Evolutionary conservation across 2,797 vertebrate species (phyloP).

Genomic region (Merluccius polli): DNA sequence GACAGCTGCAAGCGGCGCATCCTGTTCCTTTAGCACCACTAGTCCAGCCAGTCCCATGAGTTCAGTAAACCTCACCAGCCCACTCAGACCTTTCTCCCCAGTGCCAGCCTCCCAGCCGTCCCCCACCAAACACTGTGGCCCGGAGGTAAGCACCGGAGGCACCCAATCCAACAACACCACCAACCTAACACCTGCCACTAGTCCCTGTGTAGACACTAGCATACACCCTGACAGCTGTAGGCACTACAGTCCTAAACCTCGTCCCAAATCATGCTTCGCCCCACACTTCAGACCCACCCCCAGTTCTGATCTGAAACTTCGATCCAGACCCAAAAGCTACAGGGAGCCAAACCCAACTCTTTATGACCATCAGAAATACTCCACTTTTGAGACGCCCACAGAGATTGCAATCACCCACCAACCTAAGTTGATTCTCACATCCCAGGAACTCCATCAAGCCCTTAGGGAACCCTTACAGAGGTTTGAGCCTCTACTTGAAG

Average conservation of each 20-base stretch:
- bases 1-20: conserved; percentile 78
- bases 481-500: conserved; percentile 44
- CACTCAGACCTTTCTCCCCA: conserved; percentile 91
- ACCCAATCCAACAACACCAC: conserved; percentile 25
- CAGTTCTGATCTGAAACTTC: conserved; percentile 7
- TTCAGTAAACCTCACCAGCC: conserved; percentile 91
- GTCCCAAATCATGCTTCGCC: conserved; percentile 36
- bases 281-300: conserved; percentile 22
- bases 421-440: background rate
- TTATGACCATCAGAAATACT: conserved; percentile 2
- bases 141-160: conserved; percentile 81
- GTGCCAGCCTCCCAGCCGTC: conserved; percentile 87
- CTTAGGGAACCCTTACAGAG: conserved; percentile 22
- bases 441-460: conserved; percentile 9
- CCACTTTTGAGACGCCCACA: conserved; percentile 6
- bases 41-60: conserved; percentile 95
- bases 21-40: conserved; percentile 90
- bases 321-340: conserved; percentile 35
- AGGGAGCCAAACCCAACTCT: conserved; percentile 28
- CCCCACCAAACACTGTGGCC: conserved; percentile 82
- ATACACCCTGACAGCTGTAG: conserved; percentile 28
- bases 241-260: conserved; percentile 33
- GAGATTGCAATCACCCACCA: conserved; percentile 7
- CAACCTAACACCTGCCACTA: conserved; percentile 5
- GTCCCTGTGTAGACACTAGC: conserved; percentile 15